Conservation (phyloP, 2,888 invertebrate genomes). For the Cheiracanthium punctorium region DNA sequence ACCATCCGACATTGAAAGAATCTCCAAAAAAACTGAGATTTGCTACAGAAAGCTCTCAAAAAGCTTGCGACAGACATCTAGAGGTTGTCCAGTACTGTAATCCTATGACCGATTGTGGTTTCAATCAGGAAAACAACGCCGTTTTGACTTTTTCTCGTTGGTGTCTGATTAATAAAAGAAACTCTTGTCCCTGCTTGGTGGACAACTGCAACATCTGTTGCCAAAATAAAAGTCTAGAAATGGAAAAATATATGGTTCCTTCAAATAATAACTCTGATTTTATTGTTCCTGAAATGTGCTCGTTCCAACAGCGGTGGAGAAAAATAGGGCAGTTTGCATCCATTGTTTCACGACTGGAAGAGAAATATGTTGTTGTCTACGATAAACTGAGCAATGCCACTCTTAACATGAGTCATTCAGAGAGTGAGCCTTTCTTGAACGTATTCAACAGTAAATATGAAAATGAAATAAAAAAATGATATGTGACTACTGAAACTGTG, state of each 20-base stretch:
- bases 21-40: constrained; percentile 52
- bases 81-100: too few species aligned
- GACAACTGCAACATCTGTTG: constrained; percentile 28
- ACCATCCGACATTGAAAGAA: constrained; percentile 9
- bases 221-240: neutral
- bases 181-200: constrained; percentile 54
- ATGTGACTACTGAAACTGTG: too few species aligned
- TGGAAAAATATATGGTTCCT: neutral
- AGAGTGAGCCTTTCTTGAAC: constrained; percentile 50
- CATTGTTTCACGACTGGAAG: constrained; percentile 38
- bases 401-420: constrained; percentile 44
- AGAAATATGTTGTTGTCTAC: constrained; percentile 22
- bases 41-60: neutral
- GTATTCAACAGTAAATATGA: neutral
- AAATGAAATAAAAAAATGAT: neutral
- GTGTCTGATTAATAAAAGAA: constrained; percentile 19
- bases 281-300: neutral
- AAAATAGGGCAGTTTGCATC: constrained; percentile 30
- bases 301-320: constrained; percentile 15
- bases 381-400: constrained; percentile 6
- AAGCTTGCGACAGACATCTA: neutral
- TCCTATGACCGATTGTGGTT: neutral
- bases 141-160: neutral
- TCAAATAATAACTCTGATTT: neutral
- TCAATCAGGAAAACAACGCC: neutral